phyloP scores from a whole-genome alignment of 2,888 invertebrate genomes.

The Drosophila cracens region DNA sequence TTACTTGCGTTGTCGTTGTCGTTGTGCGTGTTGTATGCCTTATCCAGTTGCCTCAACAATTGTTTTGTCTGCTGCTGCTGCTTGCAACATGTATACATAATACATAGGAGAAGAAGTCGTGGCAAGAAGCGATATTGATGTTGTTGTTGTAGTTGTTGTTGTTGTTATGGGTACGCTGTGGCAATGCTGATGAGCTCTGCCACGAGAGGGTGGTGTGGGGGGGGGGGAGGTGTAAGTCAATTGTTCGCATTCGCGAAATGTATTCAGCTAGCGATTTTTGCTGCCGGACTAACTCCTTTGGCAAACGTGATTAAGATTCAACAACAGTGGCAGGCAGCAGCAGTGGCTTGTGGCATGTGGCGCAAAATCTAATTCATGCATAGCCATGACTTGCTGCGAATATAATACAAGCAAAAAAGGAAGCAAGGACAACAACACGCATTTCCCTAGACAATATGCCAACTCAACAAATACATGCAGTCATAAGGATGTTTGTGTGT shows the following conservation, averaged over 20 bases:
- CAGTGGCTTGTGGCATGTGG: conserved; percentile 25
- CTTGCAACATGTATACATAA: conserved; percentile 38
- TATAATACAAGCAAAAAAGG: conserved; percentile 31
- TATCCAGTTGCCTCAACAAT: conserved; percentile 32
- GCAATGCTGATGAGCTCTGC: conserved; percentile 58
- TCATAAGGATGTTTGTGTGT: background rate
- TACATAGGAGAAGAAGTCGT: conserved; percentile 29
- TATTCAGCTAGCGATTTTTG: conserved; percentile 25
- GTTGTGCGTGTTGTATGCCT: conserved; percentile 18
- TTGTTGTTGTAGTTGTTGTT: background rate
- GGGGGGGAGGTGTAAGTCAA: conserved; percentile 7
- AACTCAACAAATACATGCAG: conserved; percentile 18
- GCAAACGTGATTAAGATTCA: conserved; percentile 66
- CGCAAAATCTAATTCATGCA: conserved; percentile 64
- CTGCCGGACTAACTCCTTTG: conserved; percentile 53
- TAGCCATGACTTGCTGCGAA: conserved; percentile 57
- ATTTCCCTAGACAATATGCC: conserved; percentile 61
- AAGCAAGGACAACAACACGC: conserved; percentile 35
- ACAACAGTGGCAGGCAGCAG: conserved; percentile 20
- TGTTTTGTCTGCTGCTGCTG: conserved; percentile 29
- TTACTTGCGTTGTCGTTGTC: conserved; percentile 45
- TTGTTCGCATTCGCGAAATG: conserved; percentile 55
- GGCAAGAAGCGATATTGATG: conserved; percentile 6
- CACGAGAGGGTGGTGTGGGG: no score
- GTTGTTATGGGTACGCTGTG: conserved; percentile 14